Evolutionary conservation across 2,888 invertebrate species (phyloP).

Genomic region (Rhagophthalmus giganteus): DNA sequence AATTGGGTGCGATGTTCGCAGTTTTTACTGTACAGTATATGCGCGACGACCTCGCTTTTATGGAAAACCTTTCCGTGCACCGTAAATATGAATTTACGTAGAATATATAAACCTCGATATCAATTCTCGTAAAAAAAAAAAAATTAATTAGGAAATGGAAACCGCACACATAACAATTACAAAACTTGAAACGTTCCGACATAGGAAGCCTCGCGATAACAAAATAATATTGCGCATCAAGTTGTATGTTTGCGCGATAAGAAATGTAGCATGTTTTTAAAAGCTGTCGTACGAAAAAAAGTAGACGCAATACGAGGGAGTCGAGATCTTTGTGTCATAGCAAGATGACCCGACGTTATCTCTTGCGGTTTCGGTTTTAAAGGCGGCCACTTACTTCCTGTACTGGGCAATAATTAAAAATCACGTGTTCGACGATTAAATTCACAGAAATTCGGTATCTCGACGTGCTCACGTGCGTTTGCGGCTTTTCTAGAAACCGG

Average conservation of each 20-base stretch:
- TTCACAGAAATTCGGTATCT: constrained; percentile 20
- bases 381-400: constrained; percentile 25
- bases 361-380: constrained; percentile 20
- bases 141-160: constrained; percentile 17
- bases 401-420: constrained; percentile 21
- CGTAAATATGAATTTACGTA: constrained; percentile 2
- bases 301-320: constrained; percentile 15
- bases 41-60: constrained; percentile 17
- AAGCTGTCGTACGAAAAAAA: constrained; percentile 13
- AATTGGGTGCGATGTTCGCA: constrained; percentile 41
- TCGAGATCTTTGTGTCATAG: constrained; percentile 15
- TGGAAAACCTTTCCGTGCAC: constrained; percentile 10
- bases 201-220: constrained; percentile 27
- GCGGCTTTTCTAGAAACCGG: constrained; percentile 11
- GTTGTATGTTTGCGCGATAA: constrained; percentile 21
- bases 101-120: too few species aligned
- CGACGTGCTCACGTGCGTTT: constrained; percentile 13
- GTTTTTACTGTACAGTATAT: constrained; percentile 14
- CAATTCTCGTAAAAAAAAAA: constrained; percentile 6
- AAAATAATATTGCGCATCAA: constrained; percentile 21
- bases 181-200: constrained; percentile 26
- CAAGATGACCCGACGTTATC: constrained; percentile 27
- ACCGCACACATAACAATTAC: constrained; percentile 25
- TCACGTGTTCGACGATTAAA: constrained; percentile 26
- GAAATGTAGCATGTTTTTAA: constrained; percentile 19